Conservation (phyloP, 2,113 vertebrate genomes). For the Jaculus jaculus region DNA sequence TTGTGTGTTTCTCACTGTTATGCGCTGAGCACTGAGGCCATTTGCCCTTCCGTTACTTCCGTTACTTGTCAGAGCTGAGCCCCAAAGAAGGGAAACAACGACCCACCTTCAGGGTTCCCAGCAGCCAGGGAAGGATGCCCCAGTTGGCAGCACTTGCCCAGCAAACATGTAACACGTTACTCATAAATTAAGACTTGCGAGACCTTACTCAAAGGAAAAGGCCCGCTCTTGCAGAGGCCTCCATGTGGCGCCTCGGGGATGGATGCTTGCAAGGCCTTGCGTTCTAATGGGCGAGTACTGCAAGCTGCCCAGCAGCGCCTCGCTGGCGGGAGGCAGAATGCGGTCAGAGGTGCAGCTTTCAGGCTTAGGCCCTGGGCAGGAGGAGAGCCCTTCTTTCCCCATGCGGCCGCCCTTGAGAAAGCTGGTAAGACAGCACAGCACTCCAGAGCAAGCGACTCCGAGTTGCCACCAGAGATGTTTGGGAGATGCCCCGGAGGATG, state of each 20-base stretch:
- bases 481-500: neutral
- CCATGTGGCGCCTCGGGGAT: fast-evolving
- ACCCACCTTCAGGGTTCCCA: neutral
- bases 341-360: neutral
- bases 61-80: neutral
- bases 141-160: neutral
- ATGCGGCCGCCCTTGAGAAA: neutral
- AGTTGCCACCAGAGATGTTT: neutral
- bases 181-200: neutral
- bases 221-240: neutral
- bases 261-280: neutral
- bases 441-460: neutral
- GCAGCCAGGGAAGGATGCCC: neutral
- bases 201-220: neutral
- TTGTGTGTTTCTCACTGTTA: neutral
- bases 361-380: neutral
- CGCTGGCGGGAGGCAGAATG: neutral
- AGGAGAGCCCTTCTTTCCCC: neutral
- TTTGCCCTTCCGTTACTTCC: neutral
- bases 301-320: neutral
- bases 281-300: too few relatives aligned
- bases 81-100: constrained; percentile 1
- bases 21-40: neutral
- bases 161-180: too few relatives aligned
- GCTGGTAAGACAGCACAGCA: neutral